Percentiles rank a stretch among this genome's conserved stretches.
phyloP scores from a whole-genome alignment of 2,113 vertebrate genomes.

The Chloroceryle aenea region DNA sequence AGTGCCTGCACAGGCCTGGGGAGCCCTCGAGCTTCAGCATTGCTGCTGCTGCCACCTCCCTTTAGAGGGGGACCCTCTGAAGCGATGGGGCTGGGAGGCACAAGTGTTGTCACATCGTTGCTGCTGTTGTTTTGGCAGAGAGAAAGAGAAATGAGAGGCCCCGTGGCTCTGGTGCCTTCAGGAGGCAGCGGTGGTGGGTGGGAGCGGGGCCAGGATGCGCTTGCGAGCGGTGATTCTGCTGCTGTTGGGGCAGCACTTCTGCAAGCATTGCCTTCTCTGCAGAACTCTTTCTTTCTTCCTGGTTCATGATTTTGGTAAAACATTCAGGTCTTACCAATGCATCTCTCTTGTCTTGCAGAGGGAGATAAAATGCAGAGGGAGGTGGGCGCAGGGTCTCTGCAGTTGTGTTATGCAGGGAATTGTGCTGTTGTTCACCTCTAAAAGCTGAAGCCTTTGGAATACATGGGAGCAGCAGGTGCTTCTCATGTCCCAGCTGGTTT shows the following conservation, averaged over 20 bases:
- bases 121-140: background rate
- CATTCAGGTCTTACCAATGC: background rate
- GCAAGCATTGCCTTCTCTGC: background rate
- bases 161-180: rapidly evolving
- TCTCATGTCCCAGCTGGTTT: background rate
- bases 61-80: background rate
- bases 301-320: background rate
- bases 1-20: background rate
- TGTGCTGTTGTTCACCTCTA: background rate
- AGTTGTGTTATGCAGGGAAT: background rate
- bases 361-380: background rate
- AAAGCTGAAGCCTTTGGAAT: background rate
- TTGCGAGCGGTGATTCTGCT: rapidly evolving
- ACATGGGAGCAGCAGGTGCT: background rate
- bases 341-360: background rate
- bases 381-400: background rate
- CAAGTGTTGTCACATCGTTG: background rate
- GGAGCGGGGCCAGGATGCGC: background rate
- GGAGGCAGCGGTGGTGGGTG: background rate
- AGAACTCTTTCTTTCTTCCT: background rate
- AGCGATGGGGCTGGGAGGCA: background rate
- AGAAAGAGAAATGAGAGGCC: background rate
- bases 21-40: background rate
- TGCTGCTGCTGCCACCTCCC: background rate
- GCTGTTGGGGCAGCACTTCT: background rate